phyloP scores from a whole-genome alignment of 30 jellyfish, hydroid and myxozoan genomes.

The Morbakka virulenta region DNA sequence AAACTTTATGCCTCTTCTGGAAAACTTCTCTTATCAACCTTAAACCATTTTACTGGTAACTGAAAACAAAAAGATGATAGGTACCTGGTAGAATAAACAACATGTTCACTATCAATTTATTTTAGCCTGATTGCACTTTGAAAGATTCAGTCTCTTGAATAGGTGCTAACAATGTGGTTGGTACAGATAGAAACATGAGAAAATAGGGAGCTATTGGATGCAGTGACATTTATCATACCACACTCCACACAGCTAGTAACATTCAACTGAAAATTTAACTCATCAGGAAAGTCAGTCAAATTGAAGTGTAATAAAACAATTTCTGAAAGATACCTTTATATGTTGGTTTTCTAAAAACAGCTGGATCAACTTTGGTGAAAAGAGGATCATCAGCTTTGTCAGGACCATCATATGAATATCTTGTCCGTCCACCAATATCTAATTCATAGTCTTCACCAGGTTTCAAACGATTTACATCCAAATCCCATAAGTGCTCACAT shows the following conservation, averaged over 20 bases:
- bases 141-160: too few relatives aligned
- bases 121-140: too few relatives aligned
- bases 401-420: constrained; percentile 90
- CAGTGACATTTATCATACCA: too few relatives aligned
- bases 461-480: constrained; percentile 64
- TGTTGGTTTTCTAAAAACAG: constrained; percentile 71
- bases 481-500: constrained; percentile 85
- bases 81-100: too few relatives aligned
- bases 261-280: neutral
- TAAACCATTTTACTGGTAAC: too few relatives aligned
- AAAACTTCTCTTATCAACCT: too few relatives aligned
- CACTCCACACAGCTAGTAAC: neutral
- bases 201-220: too few relatives aligned
- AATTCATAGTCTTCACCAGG: constrained; percentile 73
- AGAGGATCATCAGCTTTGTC: constrained; percentile 83
- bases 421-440: constrained; percentile 83
- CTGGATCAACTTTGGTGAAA: constrained; percentile 60
- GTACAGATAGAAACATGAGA: too few relatives aligned
- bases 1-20: too few relatives aligned
- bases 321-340: constrained; percentile 47
- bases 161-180: too few relatives aligned
- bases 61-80: too few relatives aligned
- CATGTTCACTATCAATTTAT: too few relatives aligned
- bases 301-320: neutral
- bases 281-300: neutral